A percentile compares a stretch with the other conserved stretches of the same genome.
These are phyloP conservation scores for Drosophila diplacantha DNA, from an alignment of 2,888 invertebrate genomes.

Conservation along the genomic window DNA sequence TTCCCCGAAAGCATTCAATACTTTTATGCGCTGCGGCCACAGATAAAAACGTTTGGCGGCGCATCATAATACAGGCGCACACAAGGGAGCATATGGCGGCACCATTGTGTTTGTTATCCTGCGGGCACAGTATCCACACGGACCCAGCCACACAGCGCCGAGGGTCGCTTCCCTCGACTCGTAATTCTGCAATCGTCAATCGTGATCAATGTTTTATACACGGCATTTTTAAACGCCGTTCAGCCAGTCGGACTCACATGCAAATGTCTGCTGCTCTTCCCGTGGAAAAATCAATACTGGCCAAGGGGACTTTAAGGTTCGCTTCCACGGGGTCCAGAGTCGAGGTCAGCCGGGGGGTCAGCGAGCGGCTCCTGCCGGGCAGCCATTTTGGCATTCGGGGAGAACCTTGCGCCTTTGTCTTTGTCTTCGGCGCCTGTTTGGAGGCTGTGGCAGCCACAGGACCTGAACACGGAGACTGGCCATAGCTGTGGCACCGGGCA, in stretches of 20 bases:
- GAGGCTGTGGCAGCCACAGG: constrained; percentile 27
- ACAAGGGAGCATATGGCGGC: constrained; percentile 42
- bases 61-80: constrained; percentile 27
- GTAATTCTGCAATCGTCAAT: constrained; percentile 43
- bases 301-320: constrained; percentile 45
- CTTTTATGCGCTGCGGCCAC: constrained; percentile 47
- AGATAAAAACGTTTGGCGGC: constrained; percentile 39
- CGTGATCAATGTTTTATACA: constrained; percentile 67
- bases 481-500: constrained; percentile 46
- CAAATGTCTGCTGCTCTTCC: constrained; percentile 37
- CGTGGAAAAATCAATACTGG: constrained; percentile 56
- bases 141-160: too few species aligned
- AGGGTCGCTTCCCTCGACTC: constrained; percentile 11
- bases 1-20: constrained; percentile 29
- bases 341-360: constrained; percentile 65
- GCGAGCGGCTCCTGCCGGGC: constrained; percentile 38
- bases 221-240: constrained; percentile 56
- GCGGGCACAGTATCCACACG: constrained; percentile 35
- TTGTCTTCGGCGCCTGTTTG: constrained; percentile 58
- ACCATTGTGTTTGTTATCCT: constrained; percentile 41
- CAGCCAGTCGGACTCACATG: constrained; percentile 36
- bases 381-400: constrained; percentile 63
- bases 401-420: constrained; percentile 60
- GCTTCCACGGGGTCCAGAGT: constrained; percentile 15
- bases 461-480: constrained; percentile 22